A percentile compares a stretch with the other conserved stretches of the same genome.
Conservation (phyloP, 2,888 invertebrate genomes). For the Diadegma fenestrale region DNA sequence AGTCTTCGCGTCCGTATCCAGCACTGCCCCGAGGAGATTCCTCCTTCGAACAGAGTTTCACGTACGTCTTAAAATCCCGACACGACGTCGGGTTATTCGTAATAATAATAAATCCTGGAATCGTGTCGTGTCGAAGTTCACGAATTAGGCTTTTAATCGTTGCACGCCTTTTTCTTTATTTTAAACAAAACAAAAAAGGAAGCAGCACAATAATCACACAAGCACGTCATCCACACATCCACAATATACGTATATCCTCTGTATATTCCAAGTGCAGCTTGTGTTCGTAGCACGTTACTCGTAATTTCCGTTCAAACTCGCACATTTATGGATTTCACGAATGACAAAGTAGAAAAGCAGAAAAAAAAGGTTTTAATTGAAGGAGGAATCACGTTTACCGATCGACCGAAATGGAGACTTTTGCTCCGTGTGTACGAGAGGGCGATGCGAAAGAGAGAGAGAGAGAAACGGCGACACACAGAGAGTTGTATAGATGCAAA, state of each 20-base stretch:
- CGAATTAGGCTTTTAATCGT: neutral
- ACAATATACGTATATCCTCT: constrained; percentile 25
- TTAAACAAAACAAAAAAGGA: neutral
- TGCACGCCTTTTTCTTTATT: neutral
- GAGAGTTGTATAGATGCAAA: neutral
- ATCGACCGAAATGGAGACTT: neutral
- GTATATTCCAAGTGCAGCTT: constrained; percentile 34
- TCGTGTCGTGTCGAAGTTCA: constrained; percentile 29
- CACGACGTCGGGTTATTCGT: constrained; percentile 31
- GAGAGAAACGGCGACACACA: neutral
- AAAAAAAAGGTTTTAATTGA: neutral
- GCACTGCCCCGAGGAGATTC: constrained; percentile 68
- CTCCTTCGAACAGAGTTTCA: constrained; percentile 56
- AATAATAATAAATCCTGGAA: constrained; percentile 50
- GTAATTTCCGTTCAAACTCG: constrained; percentile 28
- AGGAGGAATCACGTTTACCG: neutral
- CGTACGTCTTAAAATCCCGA: constrained; percentile 37
- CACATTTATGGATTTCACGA: constrained; percentile 31
- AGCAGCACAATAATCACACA: constrained; percentile 20
- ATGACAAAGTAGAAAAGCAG: neutral
- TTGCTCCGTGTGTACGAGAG: neutral
- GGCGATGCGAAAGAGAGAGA: neutral
- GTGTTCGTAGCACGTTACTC: constrained; percentile 28
- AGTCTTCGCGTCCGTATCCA: constrained; percentile 72
- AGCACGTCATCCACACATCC: constrained; percentile 20